Evolutionary conservation across 1,140 invertebrate species (phyloP).

Genomic region (Conus ventricosus): DNA sequence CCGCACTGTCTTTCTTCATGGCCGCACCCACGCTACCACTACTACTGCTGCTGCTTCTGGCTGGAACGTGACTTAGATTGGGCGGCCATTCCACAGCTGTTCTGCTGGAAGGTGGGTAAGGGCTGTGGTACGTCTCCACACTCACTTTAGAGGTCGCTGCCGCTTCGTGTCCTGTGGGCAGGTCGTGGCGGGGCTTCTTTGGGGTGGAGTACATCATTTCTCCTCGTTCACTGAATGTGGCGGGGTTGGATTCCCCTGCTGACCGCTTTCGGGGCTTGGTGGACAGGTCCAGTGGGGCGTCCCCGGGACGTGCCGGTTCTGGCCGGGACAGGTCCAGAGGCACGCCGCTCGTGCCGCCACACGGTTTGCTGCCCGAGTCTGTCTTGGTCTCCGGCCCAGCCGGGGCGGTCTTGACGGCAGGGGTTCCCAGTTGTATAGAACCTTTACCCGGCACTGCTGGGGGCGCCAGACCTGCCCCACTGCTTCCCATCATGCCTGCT

Average conservation of each 20-base stretch:
- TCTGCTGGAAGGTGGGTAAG: neutral
- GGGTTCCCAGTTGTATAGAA: constrained; percentile 32
- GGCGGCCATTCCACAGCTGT: neutral
- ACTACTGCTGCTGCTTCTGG: neutral
- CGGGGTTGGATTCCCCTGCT: constrained; percentile 25
- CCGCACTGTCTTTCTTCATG: neutral
- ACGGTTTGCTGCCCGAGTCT: neutral
- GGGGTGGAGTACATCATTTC: neutral
- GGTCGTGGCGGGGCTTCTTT: constrained; percentile 19
- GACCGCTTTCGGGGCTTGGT: constrained; percentile 49
- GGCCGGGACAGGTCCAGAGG: constrained; percentile 48
- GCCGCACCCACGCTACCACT: neutral
- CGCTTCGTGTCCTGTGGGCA: neutral
- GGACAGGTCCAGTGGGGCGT: constrained; percentile 54
- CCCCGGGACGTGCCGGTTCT: constrained; percentile 31
- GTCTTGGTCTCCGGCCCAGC: neutral
- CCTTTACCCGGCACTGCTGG: neutral
- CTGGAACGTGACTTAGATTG: neutral
- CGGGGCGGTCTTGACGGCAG: constrained; percentile 14
- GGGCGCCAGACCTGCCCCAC: neutral
- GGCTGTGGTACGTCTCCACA: neutral
- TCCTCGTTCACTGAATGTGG: neutral
- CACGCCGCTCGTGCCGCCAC: neutral
- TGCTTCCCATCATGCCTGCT: neutral
- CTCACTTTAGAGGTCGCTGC: neutral